A percentile compares a stretch with the other conserved stretches of the same genome.
phyloP scores from a whole-genome alignment of 30 jellyfish, hydroid and myxozoan genomes.

The Aurelia sp. region DNA sequence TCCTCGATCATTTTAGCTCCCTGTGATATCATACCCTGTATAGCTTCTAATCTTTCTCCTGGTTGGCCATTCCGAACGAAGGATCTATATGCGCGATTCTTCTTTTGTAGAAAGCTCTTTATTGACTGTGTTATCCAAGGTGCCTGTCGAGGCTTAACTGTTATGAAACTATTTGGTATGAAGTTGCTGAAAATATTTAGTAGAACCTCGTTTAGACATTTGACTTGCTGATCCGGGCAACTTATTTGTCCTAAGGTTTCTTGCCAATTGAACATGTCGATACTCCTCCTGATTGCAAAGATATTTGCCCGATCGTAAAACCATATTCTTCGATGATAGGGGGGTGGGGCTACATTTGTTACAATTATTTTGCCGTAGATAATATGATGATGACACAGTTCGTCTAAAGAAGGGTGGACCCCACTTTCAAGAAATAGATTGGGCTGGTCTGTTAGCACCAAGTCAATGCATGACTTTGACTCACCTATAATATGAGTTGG shows the following conservation, averaged over 20 bases:
- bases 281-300: conserved; percentile 14
- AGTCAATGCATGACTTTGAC: conserved; percentile 41
- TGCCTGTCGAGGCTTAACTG: conserved; percentile 49
- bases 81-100: no score
- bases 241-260: conserved; percentile 2
- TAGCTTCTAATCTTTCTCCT: no score
- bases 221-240: conserved; percentile 36
- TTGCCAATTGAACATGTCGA: conserved; percentile 8
- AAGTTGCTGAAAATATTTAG: conserved; percentile 8
- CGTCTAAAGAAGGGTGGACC: conserved; percentile 50
- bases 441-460: conserved; percentile 47
- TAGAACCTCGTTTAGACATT: background rate
- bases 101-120: background rate
- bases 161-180: background rate
- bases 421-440: conserved; percentile 44
- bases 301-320: conserved; percentile 26
- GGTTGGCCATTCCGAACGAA: no score
- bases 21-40: no score
- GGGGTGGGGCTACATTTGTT: conserved; percentile 12
- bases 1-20: background rate
- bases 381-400: conserved; percentile 58
- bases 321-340: conserved; percentile 11
- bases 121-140: conserved; percentile 42
- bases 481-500: conserved; percentile 38
- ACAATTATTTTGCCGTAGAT: conserved; percentile 23